Evolutionary conservation across 2,113 vertebrate genomes (phyloP), one percentile per base, ranked within the genome.

Genomic region (Pteropus alecto): DNA sequence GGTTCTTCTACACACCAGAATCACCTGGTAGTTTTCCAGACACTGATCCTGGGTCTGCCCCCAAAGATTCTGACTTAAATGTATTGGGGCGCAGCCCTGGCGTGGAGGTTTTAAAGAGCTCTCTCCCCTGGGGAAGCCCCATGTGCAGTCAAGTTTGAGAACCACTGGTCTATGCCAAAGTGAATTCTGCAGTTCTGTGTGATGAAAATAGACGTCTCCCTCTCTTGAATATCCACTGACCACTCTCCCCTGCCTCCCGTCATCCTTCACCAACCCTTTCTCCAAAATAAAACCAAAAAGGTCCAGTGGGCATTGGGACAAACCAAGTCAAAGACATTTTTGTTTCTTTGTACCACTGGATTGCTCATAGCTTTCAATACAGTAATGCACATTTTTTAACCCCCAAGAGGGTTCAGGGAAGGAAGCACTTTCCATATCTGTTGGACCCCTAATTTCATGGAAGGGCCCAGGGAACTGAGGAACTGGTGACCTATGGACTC

Each of bases 181-280:
- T 33, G 48, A 6, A 7, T 48, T 26, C 60, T 56, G 15, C 3
- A 33, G 21, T 51, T 58, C 61, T 11, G 0, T 3, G 22, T 30
- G 6, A 56, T 48, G 14, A 26, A 13, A 48, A 51, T 15, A 9
- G 46, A 7, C 18, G 5, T 28, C 11, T 60, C 41, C 38, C 9
- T 26, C 26, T 90, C 51, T 26, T 51, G 41, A 79, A 38, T 6
- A 16, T 1, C 28, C 46, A 33, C 12, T n/a, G 22, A 26, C 28
- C 4, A 0, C 38, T 33, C 35, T 28, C 46, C 7, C 56, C n/a
- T 6, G 0, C 14, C 14, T 7, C 54, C 9, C 2, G 56, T 18
- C 16, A 2, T 58, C 60, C 35, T 19, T 74, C 54, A 54, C 38
- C 7, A 30, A 30, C 18, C 15, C 15, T n/a, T 30, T 6, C 65